Base-by-base conservation (phyloP, 2,113 vertebrate genomes). In the Panthera leo region DNA sequence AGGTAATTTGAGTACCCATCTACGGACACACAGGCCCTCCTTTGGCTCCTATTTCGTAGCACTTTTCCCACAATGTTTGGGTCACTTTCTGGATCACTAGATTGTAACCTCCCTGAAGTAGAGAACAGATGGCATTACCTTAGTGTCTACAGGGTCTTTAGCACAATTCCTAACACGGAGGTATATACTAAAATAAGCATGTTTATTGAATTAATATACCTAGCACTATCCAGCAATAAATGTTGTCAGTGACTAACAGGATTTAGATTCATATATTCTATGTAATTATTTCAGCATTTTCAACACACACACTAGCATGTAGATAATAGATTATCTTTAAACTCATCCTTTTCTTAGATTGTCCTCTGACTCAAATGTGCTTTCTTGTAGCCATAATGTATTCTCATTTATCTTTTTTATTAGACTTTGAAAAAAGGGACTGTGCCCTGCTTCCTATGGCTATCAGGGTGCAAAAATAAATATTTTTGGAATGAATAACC, bases 401-500 rank as follows among this genome's bases (percentile, higher is more conserved):
- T 67, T 97, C 15, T 58, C 29, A 55, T 94, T 88, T 42, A 0
- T 67, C 34, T 94, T 94, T 25, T 89, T 95, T 83, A 53, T 85
- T 75, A 90, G 80, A 58, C 36, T 86, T 91, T 75, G 11, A 76
- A 79, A 67, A 61, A n/a, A 63, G 11, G 71, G 9, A 79, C 1
- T 19, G 3, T 63, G 39, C 4, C 15, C 10, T 5, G 10, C 10
- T 97, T 97, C 25, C 19, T 63, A 4, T 39, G 2, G 19, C 71
- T 71, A 71, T 9, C 18, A 94, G 48, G 39, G 53, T 19, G 79
- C 23, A 94, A 27, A 4, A 87, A 79, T 79, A 73, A 80, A 67
- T 79, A 79, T 16, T 61, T 95, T 95, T 79, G 68, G 34, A 96
- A 75, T 82, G 76, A 95, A 76, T 94, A 88, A 85, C 53, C 5